These are phyloP conservation scores for Chamaetylas fuelleborni DNA, from an alignment of 2,113 vertebrate genomes.

Conservation along the genomic window DNA sequence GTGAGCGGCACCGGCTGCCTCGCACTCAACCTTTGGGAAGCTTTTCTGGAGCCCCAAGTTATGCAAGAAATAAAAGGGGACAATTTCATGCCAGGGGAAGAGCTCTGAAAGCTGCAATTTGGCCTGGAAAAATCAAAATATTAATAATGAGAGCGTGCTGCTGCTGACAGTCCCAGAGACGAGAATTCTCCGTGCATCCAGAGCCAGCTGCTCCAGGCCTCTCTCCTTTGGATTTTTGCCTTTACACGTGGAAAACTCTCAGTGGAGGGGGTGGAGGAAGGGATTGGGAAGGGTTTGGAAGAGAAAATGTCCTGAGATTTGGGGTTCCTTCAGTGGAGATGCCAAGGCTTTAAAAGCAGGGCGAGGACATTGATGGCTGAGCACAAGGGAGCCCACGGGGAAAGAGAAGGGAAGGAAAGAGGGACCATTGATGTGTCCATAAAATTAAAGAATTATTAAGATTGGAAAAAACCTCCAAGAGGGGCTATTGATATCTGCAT, in stretches of 20 bases:
- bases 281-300: neutral
- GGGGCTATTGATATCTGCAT: neutral
- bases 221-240: neutral
- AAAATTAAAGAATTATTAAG: neutral
- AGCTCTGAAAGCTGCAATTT: neutral
- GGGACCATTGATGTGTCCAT: fast-evolving
- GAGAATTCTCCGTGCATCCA: neutral
- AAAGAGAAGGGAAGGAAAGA: neutral
- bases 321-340: neutral
- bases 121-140: conserved; percentile 5
- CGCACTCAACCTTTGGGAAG: neutral
- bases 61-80: conserved; percentile 40
- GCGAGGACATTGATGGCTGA: neutral
- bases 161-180: conserved; percentile 22
- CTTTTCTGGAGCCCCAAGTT: neutral
- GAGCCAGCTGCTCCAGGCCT: neutral
- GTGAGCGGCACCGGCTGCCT: neutral
- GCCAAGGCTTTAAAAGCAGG: neutral
- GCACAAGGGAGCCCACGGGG: fast-evolving
- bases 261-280: neutral
- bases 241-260: neutral
- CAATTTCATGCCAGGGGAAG: neutral
- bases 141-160: neutral
- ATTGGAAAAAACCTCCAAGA: neutral
- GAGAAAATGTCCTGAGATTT: neutral